Percentiles rank a stretch among this genome's conserved stretches.
Conservation (phyloP, 1,140 invertebrate genomes). For the Ptiloglossa arizonensis region DNA sequence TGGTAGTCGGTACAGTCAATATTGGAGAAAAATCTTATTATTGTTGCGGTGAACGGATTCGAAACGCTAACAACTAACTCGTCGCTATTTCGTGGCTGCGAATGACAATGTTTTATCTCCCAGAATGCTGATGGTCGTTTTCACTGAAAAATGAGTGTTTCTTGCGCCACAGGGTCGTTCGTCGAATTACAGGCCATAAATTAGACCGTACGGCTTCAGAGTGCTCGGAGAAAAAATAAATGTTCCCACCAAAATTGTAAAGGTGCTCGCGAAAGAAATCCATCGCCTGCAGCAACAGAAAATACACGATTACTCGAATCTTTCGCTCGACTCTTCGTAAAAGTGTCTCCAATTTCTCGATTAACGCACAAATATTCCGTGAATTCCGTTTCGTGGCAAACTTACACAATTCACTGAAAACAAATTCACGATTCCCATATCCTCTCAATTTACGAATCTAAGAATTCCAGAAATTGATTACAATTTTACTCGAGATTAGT, state of each 20-base stretch:
- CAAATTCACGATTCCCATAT: no score
- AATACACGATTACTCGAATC: constrained; percentile 13
- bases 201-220: constrained; percentile 42
- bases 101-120: constrained; percentile 46
- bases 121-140: constrained; percentile 64
- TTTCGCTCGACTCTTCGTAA: neutral
- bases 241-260: constrained; percentile 16
- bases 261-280: constrained; percentile 13
- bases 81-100: neutral
- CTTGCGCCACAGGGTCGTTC: constrained; percentile 51
- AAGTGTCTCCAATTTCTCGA: neutral
- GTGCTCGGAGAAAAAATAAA: constrained; percentile 37
- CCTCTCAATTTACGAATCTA: no score
- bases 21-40: neutral
- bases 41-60: constrained; percentile 17
- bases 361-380: neutral
- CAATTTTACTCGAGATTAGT: no score
- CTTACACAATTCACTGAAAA: no score
- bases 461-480: no score
- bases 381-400: neutral
- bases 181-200: constrained; percentile 64
- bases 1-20: neutral
- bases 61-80: constrained; percentile 13
- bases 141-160: constrained; percentile 70
- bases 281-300: neutral